Evolutionary conservation across 2,888 invertebrate genomes (phyloP).

Genomic region (Agonopterix heracliana): DNA sequence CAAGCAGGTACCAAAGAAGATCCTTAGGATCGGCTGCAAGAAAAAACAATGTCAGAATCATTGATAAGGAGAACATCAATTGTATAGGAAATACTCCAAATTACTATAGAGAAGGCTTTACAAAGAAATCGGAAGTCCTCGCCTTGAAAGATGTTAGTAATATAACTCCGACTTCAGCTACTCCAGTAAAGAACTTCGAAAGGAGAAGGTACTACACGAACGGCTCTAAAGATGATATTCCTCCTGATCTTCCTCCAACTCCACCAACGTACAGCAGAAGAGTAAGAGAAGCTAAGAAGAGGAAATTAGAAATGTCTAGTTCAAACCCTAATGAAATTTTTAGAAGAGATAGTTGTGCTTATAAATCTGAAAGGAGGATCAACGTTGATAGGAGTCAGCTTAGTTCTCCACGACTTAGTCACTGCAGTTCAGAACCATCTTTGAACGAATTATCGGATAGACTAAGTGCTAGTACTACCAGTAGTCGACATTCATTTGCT

Average conservation of each 20-base stretch:
- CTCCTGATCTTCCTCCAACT: conserved; percentile 56
- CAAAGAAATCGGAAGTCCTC: conserved; percentile 67
- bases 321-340: conserved; percentile 39
- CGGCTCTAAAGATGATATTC: conserved; percentile 47
- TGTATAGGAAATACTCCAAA: conserved; percentile 76
- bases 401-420: conserved; percentile 43
- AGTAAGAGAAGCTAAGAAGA: conserved; percentile 66
- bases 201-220: conserved; percentile 44
- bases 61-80: conserved; percentile 69
- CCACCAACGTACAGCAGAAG: conserved; percentile 65
- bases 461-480: conserved; percentile 41
- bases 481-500: conserved; percentile 44
- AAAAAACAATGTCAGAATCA: conserved; percentile 45
- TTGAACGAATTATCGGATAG: conserved; percentile 57
- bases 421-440: conserved; percentile 62
- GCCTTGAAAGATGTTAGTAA: conserved; percentile 78
- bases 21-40: conserved; percentile 55
- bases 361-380: conserved; percentile 63
- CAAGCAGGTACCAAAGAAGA: conserved; percentile 64
- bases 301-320: conserved; percentile 65
- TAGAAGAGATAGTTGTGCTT: conserved; percentile 49
- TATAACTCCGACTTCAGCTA: conserved; percentile 71
- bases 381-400: conserved; percentile 41
- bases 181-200: conserved; percentile 51
- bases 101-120: conserved; percentile 75